Evolutionary conservation across 2,113 vertebrate species (phyloP).

Genomic region (Myotis yumanensis): DNA sequence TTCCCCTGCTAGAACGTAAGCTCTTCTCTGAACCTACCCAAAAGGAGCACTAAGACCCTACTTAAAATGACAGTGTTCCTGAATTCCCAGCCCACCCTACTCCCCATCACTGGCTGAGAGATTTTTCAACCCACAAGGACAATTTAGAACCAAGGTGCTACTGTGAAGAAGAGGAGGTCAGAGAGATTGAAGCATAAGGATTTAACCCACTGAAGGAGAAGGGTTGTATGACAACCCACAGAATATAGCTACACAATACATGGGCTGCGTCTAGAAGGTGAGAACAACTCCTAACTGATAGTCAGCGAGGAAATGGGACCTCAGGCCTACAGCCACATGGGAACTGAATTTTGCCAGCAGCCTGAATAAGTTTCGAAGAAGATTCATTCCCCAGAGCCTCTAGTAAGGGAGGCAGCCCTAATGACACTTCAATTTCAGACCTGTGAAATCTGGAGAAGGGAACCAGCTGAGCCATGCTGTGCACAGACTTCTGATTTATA

Average conservation of each 20-base stretch:
- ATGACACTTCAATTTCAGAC: not conserved
- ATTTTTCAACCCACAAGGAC: not conserved
- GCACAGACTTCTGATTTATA: not conserved
- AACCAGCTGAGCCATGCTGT: not conserved
- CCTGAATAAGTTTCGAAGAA: not conserved
- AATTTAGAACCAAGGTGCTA: slow-evolving; percentile 3
- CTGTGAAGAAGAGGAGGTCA: not conserved
- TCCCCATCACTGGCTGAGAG: not conserved
- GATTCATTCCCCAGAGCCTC: not conserved
- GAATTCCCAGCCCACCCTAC: not conserved
- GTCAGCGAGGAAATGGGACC: not conserved
- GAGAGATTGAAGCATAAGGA: not conserved
- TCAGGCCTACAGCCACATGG: not conserved
- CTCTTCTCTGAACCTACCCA: not conserved
- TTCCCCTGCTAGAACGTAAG: not conserved
- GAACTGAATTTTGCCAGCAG: not conserved
- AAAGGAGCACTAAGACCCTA: not conserved
- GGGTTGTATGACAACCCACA: not conserved
- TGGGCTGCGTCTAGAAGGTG: not conserved
- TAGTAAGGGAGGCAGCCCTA: not conserved
- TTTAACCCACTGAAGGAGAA: not conserved
- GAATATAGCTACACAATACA: not conserved
- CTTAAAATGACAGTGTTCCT: not conserved
- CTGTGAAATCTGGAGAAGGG: not conserved
- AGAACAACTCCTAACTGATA: not conserved